Evolutionary conservation across 2,797 vertebrate genomes (phyloP).

Genomic region (Loris lydekkerianus): DNA sequence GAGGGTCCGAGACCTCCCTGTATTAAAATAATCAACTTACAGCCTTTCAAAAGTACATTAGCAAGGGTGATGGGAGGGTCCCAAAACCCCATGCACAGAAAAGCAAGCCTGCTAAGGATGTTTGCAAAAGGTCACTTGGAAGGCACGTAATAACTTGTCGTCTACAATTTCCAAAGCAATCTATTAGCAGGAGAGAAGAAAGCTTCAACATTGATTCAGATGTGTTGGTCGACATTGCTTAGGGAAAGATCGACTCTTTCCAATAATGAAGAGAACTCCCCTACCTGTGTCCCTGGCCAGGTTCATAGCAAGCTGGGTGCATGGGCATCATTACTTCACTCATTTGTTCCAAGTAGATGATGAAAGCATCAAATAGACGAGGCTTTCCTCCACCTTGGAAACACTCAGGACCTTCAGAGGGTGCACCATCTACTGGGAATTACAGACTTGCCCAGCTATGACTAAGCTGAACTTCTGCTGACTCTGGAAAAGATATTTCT

Average conservation of each 20-base stretch:
- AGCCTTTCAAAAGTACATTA: fast-evolving
- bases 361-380: no score
- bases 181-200: not conserved
- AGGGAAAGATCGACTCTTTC: fast-evolving
- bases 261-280: not conserved
- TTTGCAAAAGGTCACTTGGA: not conserved
- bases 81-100: not conserved
- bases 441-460: fast-evolving
- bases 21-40: fast-evolving
- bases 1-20: fast-evolving
- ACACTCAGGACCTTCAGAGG: not conserved
- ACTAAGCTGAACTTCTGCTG: not conserved
- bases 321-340: fast-evolving
- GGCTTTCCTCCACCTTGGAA: fast-evolving
- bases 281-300: fast-evolving
- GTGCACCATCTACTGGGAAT: fast-evolving
- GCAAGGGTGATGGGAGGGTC: fast-evolving
- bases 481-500: fast-evolving
- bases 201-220: no score
- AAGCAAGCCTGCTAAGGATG: fast-evolving
- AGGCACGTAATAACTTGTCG: not conserved
- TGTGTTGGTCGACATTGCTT: not conserved
- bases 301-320: fast-evolving
- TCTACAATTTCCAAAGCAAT: not conserved
- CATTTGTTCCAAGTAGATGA: no score